Evolutionary conservation across 2,888 invertebrate species (phyloP).

Genomic region (Oasisia sp.): DNA sequence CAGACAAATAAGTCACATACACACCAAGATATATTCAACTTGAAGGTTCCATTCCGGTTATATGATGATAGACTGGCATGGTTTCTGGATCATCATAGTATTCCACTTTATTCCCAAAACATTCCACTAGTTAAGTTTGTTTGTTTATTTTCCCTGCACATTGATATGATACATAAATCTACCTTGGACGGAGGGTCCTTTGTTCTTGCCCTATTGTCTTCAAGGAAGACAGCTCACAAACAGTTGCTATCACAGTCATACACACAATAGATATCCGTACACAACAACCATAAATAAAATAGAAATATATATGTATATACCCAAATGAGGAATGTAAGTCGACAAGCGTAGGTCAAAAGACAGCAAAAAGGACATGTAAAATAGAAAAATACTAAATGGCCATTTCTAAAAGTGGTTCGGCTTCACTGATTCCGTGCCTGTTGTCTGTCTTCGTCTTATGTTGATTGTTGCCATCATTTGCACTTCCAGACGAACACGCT

Average conservation of each 20-base stretch:
- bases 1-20: no score
- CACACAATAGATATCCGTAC: constrained; percentile 19
- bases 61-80: no score
- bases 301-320: constrained; percentile 4
- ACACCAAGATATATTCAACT: no score
- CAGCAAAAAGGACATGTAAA: constrained; percentile 8
- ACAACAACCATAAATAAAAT: background rate
- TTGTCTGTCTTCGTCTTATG: background rate
- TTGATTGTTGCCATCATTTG: constrained; percentile 37
- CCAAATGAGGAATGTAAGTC: background rate
- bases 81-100: no score
- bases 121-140: background rate
- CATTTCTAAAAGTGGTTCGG: background rate
- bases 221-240: background rate
- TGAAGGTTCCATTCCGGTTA: no score
- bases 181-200: background rate
- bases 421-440: background rate
- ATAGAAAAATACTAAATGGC: constrained; percentile 14
- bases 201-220: background rate
- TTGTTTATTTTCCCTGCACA: background rate
- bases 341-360: constrained; percentile 22
- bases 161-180: background rate
- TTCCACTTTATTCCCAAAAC: background rate
- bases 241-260: background rate
- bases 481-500: constrained; percentile 62